These are phyloP conservation scores for Oostethus manadensis DNA, from an alignment of 2,113 vertebrate species.

Conservation along the genomic window DNA sequence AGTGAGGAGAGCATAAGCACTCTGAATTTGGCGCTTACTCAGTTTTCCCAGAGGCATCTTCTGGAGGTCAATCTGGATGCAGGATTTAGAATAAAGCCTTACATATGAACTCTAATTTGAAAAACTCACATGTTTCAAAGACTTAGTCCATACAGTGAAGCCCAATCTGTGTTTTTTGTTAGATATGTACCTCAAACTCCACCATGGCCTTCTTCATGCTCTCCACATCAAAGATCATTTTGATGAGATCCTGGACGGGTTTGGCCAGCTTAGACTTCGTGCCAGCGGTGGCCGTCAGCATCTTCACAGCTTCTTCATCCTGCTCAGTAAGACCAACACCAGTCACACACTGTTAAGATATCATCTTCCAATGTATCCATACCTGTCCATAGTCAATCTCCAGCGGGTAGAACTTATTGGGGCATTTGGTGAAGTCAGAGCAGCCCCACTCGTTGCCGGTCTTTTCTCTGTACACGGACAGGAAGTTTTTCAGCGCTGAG, in stretches of 20 bases:
- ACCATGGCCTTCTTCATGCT: slow-evolving; percentile 99
- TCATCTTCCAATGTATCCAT: not conserved
- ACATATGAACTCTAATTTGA: not conserved
- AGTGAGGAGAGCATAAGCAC: slow-evolving; percentile 89
- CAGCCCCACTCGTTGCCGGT: slow-evolving; percentile 90
- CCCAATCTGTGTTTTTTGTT: not conserved
- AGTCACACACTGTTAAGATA: not conserved
- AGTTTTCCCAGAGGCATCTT: slow-evolving; percentile 98
- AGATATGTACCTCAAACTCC: slow-evolving; percentile 85
- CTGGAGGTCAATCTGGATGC: slow-evolving; percentile 91
- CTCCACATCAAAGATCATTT: slow-evolving; percentile 95
- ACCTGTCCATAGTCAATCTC: slow-evolving; percentile 99
- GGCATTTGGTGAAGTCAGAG: slow-evolving; percentile 90
- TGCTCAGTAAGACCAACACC: slow-evolving; percentile 36
- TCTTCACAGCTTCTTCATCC: slow-evolving; percentile 96
- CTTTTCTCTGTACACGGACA: slow-evolving; percentile 91
- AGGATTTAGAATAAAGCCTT: not conserved
- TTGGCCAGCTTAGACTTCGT: slow-evolving; percentile 86
- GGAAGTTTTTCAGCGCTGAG: slow-evolving; percentile 88
- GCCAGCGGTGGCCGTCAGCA: slow-evolving; percentile 81
- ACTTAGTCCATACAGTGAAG: too few species aligned
- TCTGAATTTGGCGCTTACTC: slow-evolving; percentile 97
- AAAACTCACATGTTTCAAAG: too few species aligned
- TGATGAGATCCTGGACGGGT: slow-evolving; percentile 89
- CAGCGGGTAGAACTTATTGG: slow-evolving; percentile 95